phyloP scores from a whole-genome alignment of 2,888 invertebrate genomes.

The Vanessa cardui region DNA sequence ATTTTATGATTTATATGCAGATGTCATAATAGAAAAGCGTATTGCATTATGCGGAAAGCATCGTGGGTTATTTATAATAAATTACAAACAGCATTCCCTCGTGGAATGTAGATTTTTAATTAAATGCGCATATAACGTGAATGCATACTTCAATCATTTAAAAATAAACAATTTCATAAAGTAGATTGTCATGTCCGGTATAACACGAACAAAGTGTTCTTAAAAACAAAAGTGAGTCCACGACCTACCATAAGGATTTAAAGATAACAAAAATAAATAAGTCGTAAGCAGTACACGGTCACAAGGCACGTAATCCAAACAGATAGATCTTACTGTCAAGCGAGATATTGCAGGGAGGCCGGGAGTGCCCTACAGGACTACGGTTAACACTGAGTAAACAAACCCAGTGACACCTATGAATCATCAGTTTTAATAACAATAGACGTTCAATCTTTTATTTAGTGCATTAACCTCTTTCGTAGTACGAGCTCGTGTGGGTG shows the following conservation, averaged over 20 bases:
- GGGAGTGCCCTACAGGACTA: constrained; percentile 43
- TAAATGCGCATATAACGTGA: constrained; percentile 7
- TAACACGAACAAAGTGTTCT: constrained; percentile 29
- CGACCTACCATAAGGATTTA: constrained; percentile 52
- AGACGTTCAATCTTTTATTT: constrained; percentile 33
- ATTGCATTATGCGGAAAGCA: constrained; percentile 1
- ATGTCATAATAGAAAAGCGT: background rate
- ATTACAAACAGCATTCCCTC: constrained; percentile 1
- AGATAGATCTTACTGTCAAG: constrained; percentile 65
- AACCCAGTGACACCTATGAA: constrained; percentile 45
- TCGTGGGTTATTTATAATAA: constrained; percentile 3
- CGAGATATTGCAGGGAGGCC: constrained; percentile 47
- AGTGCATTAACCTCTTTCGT: constrained; percentile 28
- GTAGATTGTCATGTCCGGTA: constrained; percentile 42
- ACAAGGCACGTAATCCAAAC: constrained; percentile 69
- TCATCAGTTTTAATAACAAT: constrained; percentile 49
- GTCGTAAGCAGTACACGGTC: constrained; percentile 53
- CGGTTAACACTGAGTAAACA: constrained; percentile 39
- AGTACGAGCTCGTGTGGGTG: constrained; percentile 31
- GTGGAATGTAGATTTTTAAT: constrained; percentile 15
- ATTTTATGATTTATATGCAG: background rate
- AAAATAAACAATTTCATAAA: constrained; percentile 33
- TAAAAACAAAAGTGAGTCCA: constrained; percentile 48
- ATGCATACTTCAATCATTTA: constrained; percentile 22
- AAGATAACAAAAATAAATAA: constrained; percentile 56